Base-by-base conservation (phyloP, 2,888 invertebrate species). In the Sinodicranocentrus sp. region DNA sequence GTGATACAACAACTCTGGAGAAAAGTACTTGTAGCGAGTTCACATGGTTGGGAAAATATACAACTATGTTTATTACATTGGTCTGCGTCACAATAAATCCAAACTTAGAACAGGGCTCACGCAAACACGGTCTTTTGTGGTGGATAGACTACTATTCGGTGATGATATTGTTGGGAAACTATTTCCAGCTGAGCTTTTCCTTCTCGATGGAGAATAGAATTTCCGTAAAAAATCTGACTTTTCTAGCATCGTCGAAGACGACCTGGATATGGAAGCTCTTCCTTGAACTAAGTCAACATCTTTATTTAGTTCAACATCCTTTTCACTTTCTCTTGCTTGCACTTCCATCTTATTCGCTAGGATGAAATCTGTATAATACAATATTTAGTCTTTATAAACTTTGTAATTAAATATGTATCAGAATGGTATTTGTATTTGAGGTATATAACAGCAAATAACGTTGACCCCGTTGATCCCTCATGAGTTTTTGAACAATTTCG, bases 311-410 rank as follows among this genome's bases (percentile, higher is more conserved):
- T 28, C 39, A 19, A 39, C 15, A 25, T 75, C 82, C 19, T 59
- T 70, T 33, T 82, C 75, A 25, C 33, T 67, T 39, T 73, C 82
- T 25, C 43, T 77, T 28, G 63, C 65, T 65, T 86, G 85, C 54
- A 86, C 84, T 44, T 70, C 70, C 48, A 54, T 57, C 54, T 86
- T 86, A 17, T 71, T 48, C 15, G 63, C 77, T 63, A 86, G 68
- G 2, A 86, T 59, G 1, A 70, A 75, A 71, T 86, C 86, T 86
- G 77, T 10, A 57, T 19, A 57, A 63, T 28, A 44, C 0, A 44
- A 67, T 67, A 15, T 43, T 43, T 17, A n/a, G 21, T 44, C 39
- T 39, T 6, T 2, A 2, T 17, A 19, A 44, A n/a, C n/a, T n/a
- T n/a, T n/a, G n/a, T n/a, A n/a, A n/a, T n/a, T n/a, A n/a, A n/a